Evolutionary conservation across 1,140 invertebrate species (phyloP), one percentile per base, ranked within the genome.

Genomic region (Drosophila tsacasi): DNA sequence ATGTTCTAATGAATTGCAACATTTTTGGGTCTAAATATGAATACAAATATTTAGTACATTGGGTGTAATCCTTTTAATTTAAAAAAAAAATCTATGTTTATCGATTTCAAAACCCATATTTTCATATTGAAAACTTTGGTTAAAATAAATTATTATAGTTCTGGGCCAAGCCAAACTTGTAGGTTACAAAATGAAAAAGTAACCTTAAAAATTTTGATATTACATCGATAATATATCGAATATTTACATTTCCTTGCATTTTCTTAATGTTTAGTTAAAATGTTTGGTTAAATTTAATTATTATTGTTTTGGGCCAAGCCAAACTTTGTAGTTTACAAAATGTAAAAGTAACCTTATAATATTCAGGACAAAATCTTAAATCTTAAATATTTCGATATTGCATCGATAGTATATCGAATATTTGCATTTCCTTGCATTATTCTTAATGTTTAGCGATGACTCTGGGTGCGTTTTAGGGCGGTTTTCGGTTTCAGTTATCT

Each of bases 401-500:
- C 6, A 35, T 35, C 19, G 19, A 37, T 55, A 23, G n/a, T 6
- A 12, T 17, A 39, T 32, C 17, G n/a, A 13, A 21, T 35, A 27
- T 50, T 37, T 35, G 23, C 50, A 49, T 47, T 49, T 39, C 32
- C 32, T 67, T 57, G 76, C 50, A 37, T 23, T 23, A 55, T 40
- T 35, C 15, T 37, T 7, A 39, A 25, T n/a, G 19, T 27, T 30
- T 32, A 59, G 37, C 55, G 2, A 7, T 37, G 10, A 4, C 17
- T 65, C 64, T 30, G 46, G 39, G 23, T 61, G 76, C 76, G 76
- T 72, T 79, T 59, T 23, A 37, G 52, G 30, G 30, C 71, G 59
- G 30, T 60, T 76, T 75, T 64, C 9, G 39, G 21, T 67, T 57
- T 55, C n/a, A 40, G 44, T 66, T 44, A 15, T 61, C 30, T 40